Percentiles rank a stretch among this genome's conserved stretches.
phyloP scores from a whole-genome alignment of 1,140 invertebrate genomes.

The Pogonomyrmex barbatus region DNA sequence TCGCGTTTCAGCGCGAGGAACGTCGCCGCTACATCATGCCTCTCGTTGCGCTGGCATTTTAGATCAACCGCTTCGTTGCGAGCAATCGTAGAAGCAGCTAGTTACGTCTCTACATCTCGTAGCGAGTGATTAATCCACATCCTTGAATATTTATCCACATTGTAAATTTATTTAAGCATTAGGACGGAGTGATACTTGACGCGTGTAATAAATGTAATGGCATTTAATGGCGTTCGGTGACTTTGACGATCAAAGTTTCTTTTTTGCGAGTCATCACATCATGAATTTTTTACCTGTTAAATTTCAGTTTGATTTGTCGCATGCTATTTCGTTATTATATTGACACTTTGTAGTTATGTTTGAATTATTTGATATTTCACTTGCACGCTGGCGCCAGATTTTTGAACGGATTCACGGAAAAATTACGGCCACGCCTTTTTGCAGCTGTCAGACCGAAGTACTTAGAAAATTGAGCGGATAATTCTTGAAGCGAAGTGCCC shows the following conservation, averaged over 20 bases:
- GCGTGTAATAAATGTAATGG: not conserved
- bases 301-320: not conserved
- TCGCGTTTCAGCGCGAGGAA: conserved; percentile 70
- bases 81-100: conserved; percentile 1
- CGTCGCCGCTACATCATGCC: conserved; percentile 62
- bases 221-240: not conserved
- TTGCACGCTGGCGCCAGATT: not conserved
- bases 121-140: not conserved
- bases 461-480: conserved; percentile 28
- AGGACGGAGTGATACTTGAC: not conserved
- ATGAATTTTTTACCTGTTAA: not conserved
- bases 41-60: conserved; percentile 65
- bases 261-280: not conserved
- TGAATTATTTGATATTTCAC: not conserved
- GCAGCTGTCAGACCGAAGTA: not conserved
- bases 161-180: not conserved
- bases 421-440: not conserved
- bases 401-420: not conserved
- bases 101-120: conserved; percentile 11
- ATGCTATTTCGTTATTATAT: not conserved
- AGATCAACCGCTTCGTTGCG: conserved; percentile 58
- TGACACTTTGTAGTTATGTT: not conserved
- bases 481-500: conserved; percentile 8
- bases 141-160: not conserved
- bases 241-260: not conserved